Evolutionary conservation across 1,140 invertebrate genomes (phyloP), one percentile per base, ranked within the genome.

Genomic region (Lepidostoma basale): DNA sequence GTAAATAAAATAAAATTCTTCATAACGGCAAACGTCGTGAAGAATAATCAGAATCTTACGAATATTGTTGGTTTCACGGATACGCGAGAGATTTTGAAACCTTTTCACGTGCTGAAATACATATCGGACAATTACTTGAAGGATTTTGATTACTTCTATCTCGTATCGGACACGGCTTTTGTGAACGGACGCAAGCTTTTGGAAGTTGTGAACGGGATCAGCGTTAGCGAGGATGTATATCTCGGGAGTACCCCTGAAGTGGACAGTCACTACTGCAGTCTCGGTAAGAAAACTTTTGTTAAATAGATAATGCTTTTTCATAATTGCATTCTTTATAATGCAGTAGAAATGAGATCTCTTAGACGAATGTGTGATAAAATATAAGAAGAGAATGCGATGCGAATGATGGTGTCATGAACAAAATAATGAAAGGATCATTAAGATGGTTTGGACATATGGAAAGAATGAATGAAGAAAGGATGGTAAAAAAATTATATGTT

Each of bases 61-160:
- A 90, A 91, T 67, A 89, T 93, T 58, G 90, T 93, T 2, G 90
- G 90, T 0, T 94, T 95, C 74, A 92, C 91, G 0, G 92, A 94
- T 73, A 89, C 89, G 0, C 83, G 89, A 59, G 86, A 86, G 68
- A 88, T 89, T 73, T 80, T 92, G 2, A 88, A 90, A 74, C 89
- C 92, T 1, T 93, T 93, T 78, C 91, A 96, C 75, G 86, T 92
- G 3, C 82, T 98, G 22, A 95, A 96, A 77, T 97, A 97, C 75
- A 88, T 97, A 4, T 88, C 88, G 14, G 94, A 96, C 67, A 94
- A 95, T 76, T 96, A 92, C 80, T 77, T 92, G 8, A 89, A 95
- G 59, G 90, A 92, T 67, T 97, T 90, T 81, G 93, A 97, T 80
- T 98, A 92, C 78, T 97, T 95, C 79, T 92, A 94, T 75, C 83